These are phyloP conservation scores for Pristionchus exspectatus DNA, from an alignment of 2,888 invertebrate genomes.

Conservation along the genomic window DNA sequence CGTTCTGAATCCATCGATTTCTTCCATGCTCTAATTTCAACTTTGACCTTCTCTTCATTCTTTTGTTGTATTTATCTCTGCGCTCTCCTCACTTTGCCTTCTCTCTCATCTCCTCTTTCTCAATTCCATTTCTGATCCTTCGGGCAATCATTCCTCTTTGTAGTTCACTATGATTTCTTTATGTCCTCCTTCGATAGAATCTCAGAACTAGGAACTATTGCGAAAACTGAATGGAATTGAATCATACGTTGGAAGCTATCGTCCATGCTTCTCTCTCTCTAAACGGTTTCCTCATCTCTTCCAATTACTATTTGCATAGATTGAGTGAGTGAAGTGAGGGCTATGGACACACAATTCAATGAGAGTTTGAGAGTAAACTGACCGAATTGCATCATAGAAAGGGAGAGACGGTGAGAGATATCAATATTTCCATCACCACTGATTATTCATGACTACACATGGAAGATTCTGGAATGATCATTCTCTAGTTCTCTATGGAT, in stretches of 20 bases:
- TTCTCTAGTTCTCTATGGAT: background rate
- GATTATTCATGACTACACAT: background rate
- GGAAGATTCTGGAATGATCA: background rate
- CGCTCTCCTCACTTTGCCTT: background rate
- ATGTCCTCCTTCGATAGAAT: background rate
- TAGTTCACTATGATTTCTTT: background rate
- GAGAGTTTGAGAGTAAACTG: slow-evolving; percentile 29
- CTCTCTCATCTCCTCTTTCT: background rate
- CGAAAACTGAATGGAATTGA: background rate
- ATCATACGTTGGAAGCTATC: background rate
- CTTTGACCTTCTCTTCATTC: background rate
- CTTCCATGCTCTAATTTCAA: background rate
- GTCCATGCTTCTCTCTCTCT: slow-evolving; percentile 12
- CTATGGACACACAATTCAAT: slow-evolving; percentile 16
- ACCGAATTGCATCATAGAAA: slow-evolving; percentile 37
- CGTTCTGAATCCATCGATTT: background rate
- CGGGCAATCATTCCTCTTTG: background rate
- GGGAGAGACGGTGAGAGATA: background rate
- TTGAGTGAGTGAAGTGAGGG: slow-evolving; percentile 14
- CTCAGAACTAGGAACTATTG: background rate
- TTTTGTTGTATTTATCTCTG: background rate
- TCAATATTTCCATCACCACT: background rate
- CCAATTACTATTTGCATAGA: slow-evolving; percentile 43
- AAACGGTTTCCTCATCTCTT: slow-evolving; percentile 24
- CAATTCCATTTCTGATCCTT: slow-evolving; percentile 35